These are phyloP conservation scores for Erpobdella octoculata DNA, from an alignment of 2,888 invertebrate species.

Conservation along the genomic window DNA sequence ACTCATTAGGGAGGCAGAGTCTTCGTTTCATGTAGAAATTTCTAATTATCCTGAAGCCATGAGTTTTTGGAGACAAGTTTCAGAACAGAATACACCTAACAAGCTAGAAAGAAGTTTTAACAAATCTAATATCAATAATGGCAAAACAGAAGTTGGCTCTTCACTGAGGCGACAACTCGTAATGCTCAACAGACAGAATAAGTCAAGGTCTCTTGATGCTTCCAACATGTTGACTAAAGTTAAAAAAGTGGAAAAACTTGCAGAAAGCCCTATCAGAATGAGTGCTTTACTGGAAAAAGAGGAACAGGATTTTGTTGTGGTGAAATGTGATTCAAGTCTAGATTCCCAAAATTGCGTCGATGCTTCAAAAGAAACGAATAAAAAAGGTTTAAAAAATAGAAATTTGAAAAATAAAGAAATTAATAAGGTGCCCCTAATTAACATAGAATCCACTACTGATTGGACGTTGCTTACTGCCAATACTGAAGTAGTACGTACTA, in stretches of 20 bases:
- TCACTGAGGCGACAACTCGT: too few species aligned
- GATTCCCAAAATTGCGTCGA: neutral
- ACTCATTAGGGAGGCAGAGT: neutral
- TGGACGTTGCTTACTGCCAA: neutral
- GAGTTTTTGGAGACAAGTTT: neutral
- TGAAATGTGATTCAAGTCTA: neutral
- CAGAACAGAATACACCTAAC: too few species aligned
- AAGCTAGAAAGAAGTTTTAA: too few species aligned
- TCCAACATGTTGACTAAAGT: slow-evolving; percentile 7
- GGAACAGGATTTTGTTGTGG: neutral
- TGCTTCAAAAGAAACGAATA: neutral
- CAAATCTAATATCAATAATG: too few species aligned
- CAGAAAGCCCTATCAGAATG: neutral
- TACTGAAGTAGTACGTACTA: too few species aligned
- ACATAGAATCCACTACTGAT: too few species aligned
- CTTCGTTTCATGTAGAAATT: neutral
- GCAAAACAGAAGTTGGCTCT: too few species aligned
- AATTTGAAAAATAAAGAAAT: neutral
- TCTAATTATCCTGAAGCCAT: neutral
- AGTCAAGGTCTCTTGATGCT: slow-evolving; percentile 13
- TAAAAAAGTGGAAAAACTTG: neutral
- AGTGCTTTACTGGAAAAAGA: neutral
- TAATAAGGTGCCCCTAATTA: neutral
- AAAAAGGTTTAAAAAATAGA: neutral
- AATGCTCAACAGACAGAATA: neutral